phyloP scores from a whole-genome alignment of 2,888 invertebrate species.

The Parochlus steinenii region DNA sequence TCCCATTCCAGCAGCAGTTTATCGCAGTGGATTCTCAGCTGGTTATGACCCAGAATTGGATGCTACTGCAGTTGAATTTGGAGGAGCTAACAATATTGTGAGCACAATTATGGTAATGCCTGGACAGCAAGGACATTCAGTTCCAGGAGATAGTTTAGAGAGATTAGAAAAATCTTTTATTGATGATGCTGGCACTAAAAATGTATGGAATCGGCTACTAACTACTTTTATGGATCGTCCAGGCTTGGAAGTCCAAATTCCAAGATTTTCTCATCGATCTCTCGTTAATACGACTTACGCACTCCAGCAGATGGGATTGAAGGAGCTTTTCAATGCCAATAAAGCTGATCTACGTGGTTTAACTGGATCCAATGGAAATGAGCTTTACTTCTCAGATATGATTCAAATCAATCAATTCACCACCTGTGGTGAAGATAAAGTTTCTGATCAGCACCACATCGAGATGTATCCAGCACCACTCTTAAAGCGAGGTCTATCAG shows the following conservation, averaged over 20 bases:
- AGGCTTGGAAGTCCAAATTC: slow-evolving; percentile 67
- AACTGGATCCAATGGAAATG: slow-evolving; percentile 58
- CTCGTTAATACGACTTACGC: slow-evolving; percentile 65
- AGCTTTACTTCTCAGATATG: slow-evolving; percentile 69
- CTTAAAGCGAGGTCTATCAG: slow-evolving; percentile 27
- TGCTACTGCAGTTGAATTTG: slow-evolving; percentile 66
- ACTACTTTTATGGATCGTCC: slow-evolving; percentile 56
- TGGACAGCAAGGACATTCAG: slow-evolving; percentile 66
- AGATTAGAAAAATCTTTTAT: slow-evolving; percentile 53
- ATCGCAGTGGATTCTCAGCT: slow-evolving; percentile 57
- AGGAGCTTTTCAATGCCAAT: slow-evolving; percentile 56
- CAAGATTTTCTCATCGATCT: slow-evolving; percentile 68
- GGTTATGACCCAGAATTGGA: slow-evolving; percentile 74
- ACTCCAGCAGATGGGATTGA: slow-evolving; percentile 63
- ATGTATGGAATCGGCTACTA: slow-evolving; percentile 56
- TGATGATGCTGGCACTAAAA: slow-evolving; percentile 43
- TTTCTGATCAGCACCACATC: slow-evolving; percentile 58
- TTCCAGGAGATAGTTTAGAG: slow-evolving; percentile 62
- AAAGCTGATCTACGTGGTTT: slow-evolving; percentile 69
- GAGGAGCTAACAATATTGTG: slow-evolving; percentile 48
- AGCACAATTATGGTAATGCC: slow-evolving; percentile 72
- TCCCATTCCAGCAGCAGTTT: slow-evolving; percentile 70
- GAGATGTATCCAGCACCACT: slow-evolving; percentile 66
- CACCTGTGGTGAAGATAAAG: slow-evolving; percentile 58
- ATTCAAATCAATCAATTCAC: slow-evolving; percentile 70